Evolutionary conservation across 1,140 invertebrate species (phyloP), one percentile per base, ranked within the genome.

Genomic region (Drosophila navojoa): DNA sequence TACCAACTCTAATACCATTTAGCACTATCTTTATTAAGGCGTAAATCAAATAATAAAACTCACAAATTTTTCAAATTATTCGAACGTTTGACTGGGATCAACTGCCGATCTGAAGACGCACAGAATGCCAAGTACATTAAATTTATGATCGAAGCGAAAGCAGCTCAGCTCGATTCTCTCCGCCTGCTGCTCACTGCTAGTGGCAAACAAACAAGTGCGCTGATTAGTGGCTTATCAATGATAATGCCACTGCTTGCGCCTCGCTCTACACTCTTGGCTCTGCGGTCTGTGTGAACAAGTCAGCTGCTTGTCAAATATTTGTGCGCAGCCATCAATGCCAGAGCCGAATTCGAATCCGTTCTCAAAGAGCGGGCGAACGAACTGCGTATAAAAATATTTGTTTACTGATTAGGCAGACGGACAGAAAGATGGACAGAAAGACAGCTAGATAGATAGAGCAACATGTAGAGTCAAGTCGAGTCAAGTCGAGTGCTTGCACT

Each of bases 351-450:
- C 72, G 38, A 72, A 61, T 55, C n/a, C 27, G 58, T 49, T 13
- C 49, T 11, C 27, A 27, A 32, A 16, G n/a, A n/a, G 15, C 54
- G 22, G 80, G 60, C 66, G 78, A 77, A 81, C 81, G 78, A 85
- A 81, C 80, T 52, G 58, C 61, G 42, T 79, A 72, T 32, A 87
- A 71, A 87, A 82, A 87, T 86, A 87, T 87, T 87, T 87, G 84
- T 89, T 82, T 77, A 76, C 59, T 82, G 82, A 87, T 87, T 89
- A 77, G 79, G 38, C 11, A 25, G 47, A 49, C 45, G 5, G 45
- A 19, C 15, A 19, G 44, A 47, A 7, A 47, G 32, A 11, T 15
- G 9, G 19, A 49, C 9, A 25, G 45, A 4, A 4, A 29, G 44
- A 47, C 45, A 47, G 45, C 1, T 11, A 11, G 42, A 61, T 7